These are phyloP conservation scores for Oedothorax gibbosus DNA, from an alignment of 1,140 invertebrate species.

Conservation along the genomic window DNA sequence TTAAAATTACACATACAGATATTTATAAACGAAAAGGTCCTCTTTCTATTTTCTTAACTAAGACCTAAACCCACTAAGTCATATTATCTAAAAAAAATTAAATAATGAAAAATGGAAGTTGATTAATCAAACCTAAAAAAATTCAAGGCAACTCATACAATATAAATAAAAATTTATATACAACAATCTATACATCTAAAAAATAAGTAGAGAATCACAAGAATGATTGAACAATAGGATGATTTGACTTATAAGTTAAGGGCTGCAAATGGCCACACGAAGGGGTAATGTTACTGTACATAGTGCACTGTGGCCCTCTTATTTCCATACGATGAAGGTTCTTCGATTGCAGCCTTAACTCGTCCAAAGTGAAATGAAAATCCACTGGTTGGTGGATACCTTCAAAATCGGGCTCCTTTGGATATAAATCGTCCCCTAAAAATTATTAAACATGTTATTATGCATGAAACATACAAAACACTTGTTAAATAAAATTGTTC, in stretches of 20 bases:
- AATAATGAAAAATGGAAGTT: not conserved
- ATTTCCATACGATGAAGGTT: constrained; percentile 64
- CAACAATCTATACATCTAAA: constrained; percentile 29
- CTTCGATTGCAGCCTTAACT: constrained; percentile 56
- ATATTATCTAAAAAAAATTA: not conserved
- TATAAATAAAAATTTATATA: constrained; percentile 31
- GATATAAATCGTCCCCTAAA: constrained; percentile 65
- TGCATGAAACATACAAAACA: too few species aligned
- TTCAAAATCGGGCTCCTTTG: constrained; percentile 63
- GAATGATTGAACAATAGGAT: constrained; percentile 57
- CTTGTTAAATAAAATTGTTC: too few species aligned
- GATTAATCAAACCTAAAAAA: not conserved
- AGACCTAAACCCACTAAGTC: not conserved
- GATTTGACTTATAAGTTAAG: constrained; percentile 38
- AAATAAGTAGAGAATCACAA: constrained; percentile 30
- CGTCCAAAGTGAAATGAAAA: constrained; percentile 61
- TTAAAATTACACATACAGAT: too few species aligned
- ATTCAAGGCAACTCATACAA: not conserved
- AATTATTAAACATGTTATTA: not conserved
- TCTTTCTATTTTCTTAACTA: too few species aligned
- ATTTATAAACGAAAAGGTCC: too few species aligned
- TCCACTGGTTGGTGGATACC: constrained; percentile 62
- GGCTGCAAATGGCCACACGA: constrained; percentile 63
- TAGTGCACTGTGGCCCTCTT: constrained; percentile 62
- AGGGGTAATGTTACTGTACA: constrained; percentile 62